phyloP scores from a whole-genome alignment of 2,797 vertebrate species.

The Hirundo rustica region DNA sequence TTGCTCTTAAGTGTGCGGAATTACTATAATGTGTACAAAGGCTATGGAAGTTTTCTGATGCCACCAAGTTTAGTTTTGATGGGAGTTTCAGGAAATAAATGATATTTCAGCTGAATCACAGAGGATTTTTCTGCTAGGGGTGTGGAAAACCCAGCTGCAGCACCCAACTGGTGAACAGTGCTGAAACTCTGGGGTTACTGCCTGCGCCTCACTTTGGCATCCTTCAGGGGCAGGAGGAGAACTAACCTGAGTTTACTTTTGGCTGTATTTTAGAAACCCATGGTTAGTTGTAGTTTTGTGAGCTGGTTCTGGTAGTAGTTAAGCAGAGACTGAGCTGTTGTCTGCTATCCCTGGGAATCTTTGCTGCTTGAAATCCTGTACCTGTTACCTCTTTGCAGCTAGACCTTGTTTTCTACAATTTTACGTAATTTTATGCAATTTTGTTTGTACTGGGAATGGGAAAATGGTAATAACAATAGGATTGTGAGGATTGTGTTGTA shows the following conservation, averaged over 20 bases:
- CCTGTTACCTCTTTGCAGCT: neutral
- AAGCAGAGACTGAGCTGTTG: neutral
- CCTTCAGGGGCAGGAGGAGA: neutral
- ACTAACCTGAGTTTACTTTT: neutral
- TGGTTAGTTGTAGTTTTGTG: neutral
- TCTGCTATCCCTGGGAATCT: neutral
- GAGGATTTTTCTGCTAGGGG: neutral
- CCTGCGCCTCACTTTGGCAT: accelerated
- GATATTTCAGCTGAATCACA: neutral
- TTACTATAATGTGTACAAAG: neutral
- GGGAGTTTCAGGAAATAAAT: neutral
- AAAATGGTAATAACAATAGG: neutral
- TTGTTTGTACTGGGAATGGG: neutral
- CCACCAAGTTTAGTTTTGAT: neutral
- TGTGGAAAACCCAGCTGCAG: neutral
- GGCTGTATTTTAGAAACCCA: neutral
- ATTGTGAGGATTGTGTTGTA: neutral
- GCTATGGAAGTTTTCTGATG: neutral
- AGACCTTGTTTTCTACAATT: neutral
- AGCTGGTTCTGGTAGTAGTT: neutral
- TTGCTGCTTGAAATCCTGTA: neutral
- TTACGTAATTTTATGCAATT: neutral
- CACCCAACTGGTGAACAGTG: accelerated
- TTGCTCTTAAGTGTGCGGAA: neutral
- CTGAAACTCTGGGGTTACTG: neutral